These are phyloP conservation scores for Enteromius fasciolatus DNA, from an alignment of 2,797 vertebrate genomes.

Conservation along the genomic window DNA sequence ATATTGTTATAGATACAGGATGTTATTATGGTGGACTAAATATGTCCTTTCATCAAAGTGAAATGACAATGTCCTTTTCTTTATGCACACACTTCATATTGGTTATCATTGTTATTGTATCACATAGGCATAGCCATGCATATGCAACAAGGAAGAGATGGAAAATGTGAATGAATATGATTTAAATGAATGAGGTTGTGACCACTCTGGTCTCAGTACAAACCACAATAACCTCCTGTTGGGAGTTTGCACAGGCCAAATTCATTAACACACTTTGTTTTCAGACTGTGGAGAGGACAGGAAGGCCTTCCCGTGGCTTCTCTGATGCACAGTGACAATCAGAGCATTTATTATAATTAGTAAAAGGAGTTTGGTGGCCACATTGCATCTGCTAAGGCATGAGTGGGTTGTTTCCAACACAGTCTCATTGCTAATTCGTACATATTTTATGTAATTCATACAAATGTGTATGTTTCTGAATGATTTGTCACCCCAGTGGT, in stretches of 20 bases:
- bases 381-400: background rate
- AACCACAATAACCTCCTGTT: background rate
- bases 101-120: conserved; percentile 1
- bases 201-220: background rate
- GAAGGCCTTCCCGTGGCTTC: background rate
- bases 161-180: conserved; percentile 22
- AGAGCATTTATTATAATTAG: conserved; percentile 1
- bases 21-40: conserved; percentile 50
- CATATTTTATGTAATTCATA: no score
- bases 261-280: background rate
- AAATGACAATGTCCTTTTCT: background rate
- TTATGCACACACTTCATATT: background rate
- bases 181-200: conserved; percentile 11
- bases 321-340: background rate
- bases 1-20: conserved; percentile 32
- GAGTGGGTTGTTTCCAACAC: background rate
- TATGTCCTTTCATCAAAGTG: conserved; percentile 5
- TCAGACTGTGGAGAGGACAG: background rate
- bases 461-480: no score
- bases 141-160: background rate
- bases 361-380: background rate
- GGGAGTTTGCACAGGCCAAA: conserved; percentile 5
- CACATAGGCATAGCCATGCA: background rate
- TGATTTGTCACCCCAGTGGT: no score
- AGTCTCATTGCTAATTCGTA: no score